Conservation (phyloP, 37 sponge, comb jelly and placozoan species). For the Mnemiopsis leidyi region DNA sequence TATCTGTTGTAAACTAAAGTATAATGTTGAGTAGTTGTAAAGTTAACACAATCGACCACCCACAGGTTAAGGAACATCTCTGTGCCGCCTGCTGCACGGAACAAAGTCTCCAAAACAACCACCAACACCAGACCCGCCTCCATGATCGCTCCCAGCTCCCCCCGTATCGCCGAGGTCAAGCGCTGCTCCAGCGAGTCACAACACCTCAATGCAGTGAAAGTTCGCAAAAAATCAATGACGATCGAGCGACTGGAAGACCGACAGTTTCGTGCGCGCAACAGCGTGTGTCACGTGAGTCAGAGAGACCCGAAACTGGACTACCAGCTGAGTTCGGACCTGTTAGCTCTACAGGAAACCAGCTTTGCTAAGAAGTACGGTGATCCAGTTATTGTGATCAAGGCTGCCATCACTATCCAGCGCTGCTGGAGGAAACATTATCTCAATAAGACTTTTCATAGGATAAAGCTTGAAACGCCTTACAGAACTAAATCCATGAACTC, state of each 20-base stretch:
- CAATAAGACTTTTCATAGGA: constrained; percentile 18
- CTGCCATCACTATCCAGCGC: constrained; percentile 27
- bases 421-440: constrained; percentile 36
- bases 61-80: constrained; percentile 28
- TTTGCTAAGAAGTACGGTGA: constrained; percentile 18
- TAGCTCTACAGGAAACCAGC: constrained; percentile 42
- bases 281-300: constrained; percentile 54
- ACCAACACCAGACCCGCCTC: background rate
- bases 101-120: background rate
- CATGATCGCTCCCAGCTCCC: constrained; percentile 37
- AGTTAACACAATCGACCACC: background rate
- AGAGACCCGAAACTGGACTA: constrained; percentile 8
- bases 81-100: background rate
- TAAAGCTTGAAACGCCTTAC: constrained; percentile 38
- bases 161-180: constrained; percentile 30
- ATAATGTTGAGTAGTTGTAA: background rate
- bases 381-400: background rate
- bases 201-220: background rate
- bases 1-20: background rate
- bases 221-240: constrained; percentile 30
- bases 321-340: constrained; percentile 7
- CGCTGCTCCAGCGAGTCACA: constrained; percentile 46
- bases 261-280: constrained; percentile 7
- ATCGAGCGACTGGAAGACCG: constrained; percentile 18
- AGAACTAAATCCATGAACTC: constrained; percentile 18